Evolutionary conservation across 2,888 invertebrate genomes (phyloP).

Genomic region (Oxyteleia sp.): DNA sequence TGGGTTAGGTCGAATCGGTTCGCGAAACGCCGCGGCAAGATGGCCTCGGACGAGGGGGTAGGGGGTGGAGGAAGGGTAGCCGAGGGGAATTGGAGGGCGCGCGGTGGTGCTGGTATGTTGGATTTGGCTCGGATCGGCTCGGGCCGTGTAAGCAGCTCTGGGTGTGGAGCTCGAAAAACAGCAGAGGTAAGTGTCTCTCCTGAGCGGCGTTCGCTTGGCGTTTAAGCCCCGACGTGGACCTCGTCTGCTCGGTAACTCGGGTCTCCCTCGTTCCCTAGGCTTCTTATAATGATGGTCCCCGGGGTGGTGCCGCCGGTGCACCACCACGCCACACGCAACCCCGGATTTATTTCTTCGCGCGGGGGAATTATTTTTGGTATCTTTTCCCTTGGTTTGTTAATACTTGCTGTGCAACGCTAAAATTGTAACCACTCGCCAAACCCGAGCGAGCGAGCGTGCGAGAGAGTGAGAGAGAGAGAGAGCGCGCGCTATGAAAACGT

Average conservation of each 20-base stretch:
- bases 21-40: conserved; percentile 54
- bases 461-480: conserved; percentile 39
- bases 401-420: conserved; percentile 78
- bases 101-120: conserved; percentile 86
- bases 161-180: conserved; percentile 88
- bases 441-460: conserved; percentile 53
- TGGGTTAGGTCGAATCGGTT: conserved; percentile 75
- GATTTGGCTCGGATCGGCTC: conserved; percentile 87
- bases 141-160: conserved; percentile 87
- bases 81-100: conserved; percentile 69
- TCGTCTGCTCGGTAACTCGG: conserved; percentile 8
- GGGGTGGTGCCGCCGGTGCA: conserved; percentile 58
- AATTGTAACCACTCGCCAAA: conserved; percentile 75
- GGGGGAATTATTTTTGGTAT: conserved; percentile 87
- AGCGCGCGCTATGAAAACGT: conserved; percentile 75
- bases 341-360: conserved; percentile 85
- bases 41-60: too few species aligned
- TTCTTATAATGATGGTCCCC: conserved; percentile 60
- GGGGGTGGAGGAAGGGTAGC: conserved; percentile 38
- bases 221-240: conserved; percentile 46
- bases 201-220: conserved; percentile 39
- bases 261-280: conserved; percentile 54
- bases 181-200: conserved; percentile 86
- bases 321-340: conserved; percentile 60
- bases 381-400: conserved; percentile 86